These are phyloP conservation scores for Leptopilina clavipes DNA, from an alignment of 1,140 invertebrate genomes.

Conservation along the genomic window DNA sequence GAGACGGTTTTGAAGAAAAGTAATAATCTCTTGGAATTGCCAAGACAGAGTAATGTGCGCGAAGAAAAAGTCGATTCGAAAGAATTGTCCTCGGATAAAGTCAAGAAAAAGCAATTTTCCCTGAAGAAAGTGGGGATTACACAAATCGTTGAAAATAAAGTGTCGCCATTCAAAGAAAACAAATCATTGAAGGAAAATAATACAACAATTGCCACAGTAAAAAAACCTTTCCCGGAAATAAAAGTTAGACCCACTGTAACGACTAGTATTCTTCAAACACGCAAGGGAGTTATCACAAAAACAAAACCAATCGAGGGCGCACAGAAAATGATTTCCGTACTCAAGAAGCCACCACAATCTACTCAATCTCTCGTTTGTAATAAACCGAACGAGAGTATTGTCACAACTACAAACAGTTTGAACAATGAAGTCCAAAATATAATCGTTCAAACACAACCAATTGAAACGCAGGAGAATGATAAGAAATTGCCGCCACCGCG, in stretches of 20 bases:
- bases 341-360: slow-evolving; percentile 62
- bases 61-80: slow-evolving; percentile 54
- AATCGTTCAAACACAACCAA: slow-evolving; percentile 49
- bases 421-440: slow-evolving; percentile 60
- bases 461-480: slow-evolving; percentile 41
- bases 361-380: slow-evolving; percentile 38
- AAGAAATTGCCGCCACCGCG: slow-evolving; percentile 58
- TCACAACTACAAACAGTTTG: slow-evolving; percentile 58
- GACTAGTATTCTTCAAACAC: slow-evolving; percentile 59
- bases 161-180: neutral
- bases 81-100: neutral
- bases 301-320: slow-evolving; percentile 50
- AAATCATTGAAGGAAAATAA: no score
- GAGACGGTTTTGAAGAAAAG: slow-evolving; percentile 61
- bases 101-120: slow-evolving; percentile 22
- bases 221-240: slow-evolving; percentile 52
- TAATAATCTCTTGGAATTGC: slow-evolving; percentile 70
- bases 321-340: slow-evolving; percentile 65
- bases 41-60: slow-evolving; percentile 68
- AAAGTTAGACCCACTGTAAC: slow-evolving; percentile 63
- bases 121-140: slow-evolving; percentile 1
- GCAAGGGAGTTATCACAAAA: slow-evolving; percentile 55
- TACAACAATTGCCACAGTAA: neutral
- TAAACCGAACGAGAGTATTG: slow-evolving; percentile 55
- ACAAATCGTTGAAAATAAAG: slow-evolving; percentile 23